These are phyloP conservation scores for Cephus pulcher DNA, from an alignment of 2,888 invertebrate species.

Conservation along the genomic window DNA sequence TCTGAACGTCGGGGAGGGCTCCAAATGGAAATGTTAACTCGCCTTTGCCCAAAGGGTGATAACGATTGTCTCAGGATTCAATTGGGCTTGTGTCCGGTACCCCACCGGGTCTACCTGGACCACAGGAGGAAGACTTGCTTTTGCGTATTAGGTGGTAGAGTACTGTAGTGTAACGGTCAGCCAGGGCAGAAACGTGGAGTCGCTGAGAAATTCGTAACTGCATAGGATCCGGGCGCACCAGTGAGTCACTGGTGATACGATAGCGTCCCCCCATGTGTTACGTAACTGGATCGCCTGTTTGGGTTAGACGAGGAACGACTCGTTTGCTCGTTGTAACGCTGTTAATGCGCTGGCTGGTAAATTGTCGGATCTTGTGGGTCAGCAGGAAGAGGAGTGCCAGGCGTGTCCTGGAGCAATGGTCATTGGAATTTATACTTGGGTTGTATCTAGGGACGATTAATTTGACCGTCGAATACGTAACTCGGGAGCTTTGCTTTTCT, in stretches of 20 bases:
- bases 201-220: neutral
- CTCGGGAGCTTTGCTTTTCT: neutral
- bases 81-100: neutral
- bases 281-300: conserved; percentile 58
- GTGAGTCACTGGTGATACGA: conserved; percentile 58
- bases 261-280: conserved; percentile 51
- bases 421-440: neutral
- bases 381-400: neutral
- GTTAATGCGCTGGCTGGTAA: neutral
- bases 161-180: neutral
- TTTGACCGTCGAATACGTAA: neutral
- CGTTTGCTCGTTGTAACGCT: conserved; percentile 31
- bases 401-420: neutral
- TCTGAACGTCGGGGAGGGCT: too few species aligned
- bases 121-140: neutral
- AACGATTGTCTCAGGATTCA: neutral
- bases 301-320: conserved; percentile 47
- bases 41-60: neutral
- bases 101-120: neutral
- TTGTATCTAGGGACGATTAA: neutral
- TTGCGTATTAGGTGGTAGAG: neutral
- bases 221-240: conserved; percentile 42
- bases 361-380: neutral
- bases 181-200: neutral
- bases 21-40: neutral